Evolutionary conservation across 2,797 vertebrate genomes (phyloP), one percentile per base, ranked within the genome.

Genomic region (Chelon labrosus): DNA sequence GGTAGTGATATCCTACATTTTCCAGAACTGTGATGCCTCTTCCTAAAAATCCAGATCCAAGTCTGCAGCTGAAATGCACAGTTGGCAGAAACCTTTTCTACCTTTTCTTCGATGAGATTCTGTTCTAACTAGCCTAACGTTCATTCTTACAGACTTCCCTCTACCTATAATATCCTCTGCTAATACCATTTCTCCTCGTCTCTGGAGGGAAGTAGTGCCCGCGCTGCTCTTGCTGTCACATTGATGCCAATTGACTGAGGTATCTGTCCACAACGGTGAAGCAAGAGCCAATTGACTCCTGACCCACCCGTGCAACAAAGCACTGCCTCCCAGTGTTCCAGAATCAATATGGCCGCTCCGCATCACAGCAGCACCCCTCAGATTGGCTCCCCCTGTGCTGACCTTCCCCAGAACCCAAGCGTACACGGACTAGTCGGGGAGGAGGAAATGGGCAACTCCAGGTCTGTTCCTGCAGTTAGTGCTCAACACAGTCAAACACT

Each of bases 291-390:
- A 91, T 88, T 92, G 89, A 91, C 89, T 89, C 35, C 67, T 91
- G 89, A 88, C 87, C 90, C 65, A 7, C 42, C 71, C 25, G 19
- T 73, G 85, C 73, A 85, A 83, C 87, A 84, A 89, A 88, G 79
- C 78, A 71, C 67, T 56, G 85, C 82, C 88, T 89, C 85, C 77
- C 49, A 68, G 81, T 83, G 83, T 91, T 89, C 70, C 60, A 47
- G 68, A 79, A 94, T 94, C 89, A 88, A 94, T 94, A 87, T 35
- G 70, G 83, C 77, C 52, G 41, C 84, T 78, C 85, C 39, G 50
- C 80, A 79, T 76, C 79, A 70, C 85, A 76, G 82, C 65, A 17
- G 63, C 65, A 16, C 50, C 17, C 65, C 82, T 87, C 79, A 82
- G 84, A 88, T 87, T 83, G 86, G 81, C 85, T 89, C 73, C 87